Percentiles rank a stretch among this genome's conserved stretches.
phyloP scores from a whole-genome alignment of 2,113 vertebrate species.

The Oncorhynchus mykiss region DNA sequence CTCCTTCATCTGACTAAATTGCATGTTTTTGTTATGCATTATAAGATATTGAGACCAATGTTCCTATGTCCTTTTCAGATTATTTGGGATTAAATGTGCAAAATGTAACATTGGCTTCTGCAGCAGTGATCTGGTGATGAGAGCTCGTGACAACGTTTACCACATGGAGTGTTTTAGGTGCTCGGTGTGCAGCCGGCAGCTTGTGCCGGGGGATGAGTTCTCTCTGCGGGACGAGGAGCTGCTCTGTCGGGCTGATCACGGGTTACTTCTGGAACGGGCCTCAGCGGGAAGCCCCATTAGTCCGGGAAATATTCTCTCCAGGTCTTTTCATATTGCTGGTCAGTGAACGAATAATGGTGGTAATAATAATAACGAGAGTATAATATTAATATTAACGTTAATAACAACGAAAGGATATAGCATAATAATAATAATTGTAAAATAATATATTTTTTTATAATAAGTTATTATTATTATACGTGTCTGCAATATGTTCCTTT shows the following conservation, averaged over 20 bases:
- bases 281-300: constrained; percentile 80
- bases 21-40: not conserved
- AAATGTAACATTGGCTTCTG: constrained; percentile 91
- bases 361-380: constrained; percentile 22
- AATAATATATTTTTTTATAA: too few species aligned
- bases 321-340: constrained; percentile 84
- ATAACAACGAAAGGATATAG: too few species aligned
- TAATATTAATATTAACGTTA: constrained; percentile 18
- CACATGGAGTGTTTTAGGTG: constrained; percentile 97
- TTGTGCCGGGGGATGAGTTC: constrained; percentile 95
- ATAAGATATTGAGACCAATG: constrained; percentile 1
- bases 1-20: too few species aligned
- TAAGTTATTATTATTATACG: not conserved
- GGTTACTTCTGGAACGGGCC: constrained; percentile 76
- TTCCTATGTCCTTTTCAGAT: constrained; percentile 70
- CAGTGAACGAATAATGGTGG: not conserved
- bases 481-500: not conserved
- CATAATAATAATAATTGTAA: not conserved
- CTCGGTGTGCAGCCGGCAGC: constrained; percentile 90
- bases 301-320: constrained; percentile 74
- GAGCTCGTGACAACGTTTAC: constrained; percentile 90
- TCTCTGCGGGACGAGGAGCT: constrained; percentile 90
- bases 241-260: constrained; percentile 90
- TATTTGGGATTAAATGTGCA: constrained; percentile 95
- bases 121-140: constrained; percentile 96